Evolutionary conservation across 2,113 vertebrate genomes (phyloP).

Genomic region (Clarias gariepinus): DNA sequence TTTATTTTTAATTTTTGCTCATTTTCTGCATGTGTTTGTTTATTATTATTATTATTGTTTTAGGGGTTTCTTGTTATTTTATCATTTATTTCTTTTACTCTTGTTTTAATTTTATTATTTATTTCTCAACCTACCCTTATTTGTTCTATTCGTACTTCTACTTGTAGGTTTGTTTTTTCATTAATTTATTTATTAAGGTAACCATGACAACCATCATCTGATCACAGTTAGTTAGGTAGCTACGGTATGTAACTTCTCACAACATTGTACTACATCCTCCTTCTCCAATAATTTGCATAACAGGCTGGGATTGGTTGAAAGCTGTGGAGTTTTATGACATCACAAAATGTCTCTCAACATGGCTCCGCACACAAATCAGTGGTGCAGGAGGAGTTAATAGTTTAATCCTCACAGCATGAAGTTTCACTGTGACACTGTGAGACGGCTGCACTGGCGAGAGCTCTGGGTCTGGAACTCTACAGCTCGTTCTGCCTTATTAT

Average conservation of each 20-base stretch:
- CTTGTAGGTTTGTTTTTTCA: not conserved
- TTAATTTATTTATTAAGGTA: not conserved
- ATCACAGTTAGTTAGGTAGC: not conserved
- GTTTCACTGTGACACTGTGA: not conserved
- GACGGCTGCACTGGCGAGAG: not conserved
- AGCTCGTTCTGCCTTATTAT: not conserved
- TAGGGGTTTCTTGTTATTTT: not conserved
- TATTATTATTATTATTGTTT: not conserved
- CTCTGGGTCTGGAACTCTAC: not conserved
- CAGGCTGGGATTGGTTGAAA: not conserved
- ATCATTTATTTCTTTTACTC: not conserved
- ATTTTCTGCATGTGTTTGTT: not conserved
- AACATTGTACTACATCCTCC: not conserved
- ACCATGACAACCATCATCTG: not conserved
- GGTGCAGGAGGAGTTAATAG: not conserved
- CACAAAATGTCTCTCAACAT: not conserved
- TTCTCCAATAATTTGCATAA: not conserved
- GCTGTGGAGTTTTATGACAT: not conserved
- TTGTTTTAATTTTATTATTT: not conserved
- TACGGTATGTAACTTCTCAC: not conserved
- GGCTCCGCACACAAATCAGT: not conserved
- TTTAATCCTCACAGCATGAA: not conserved
- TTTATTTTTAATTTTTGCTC: not conserved
- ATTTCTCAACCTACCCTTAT: not conserved
- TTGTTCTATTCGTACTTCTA: not conserved